Evolutionary conservation across 2,888 invertebrate species (phyloP), one percentile per base, ranked within the genome.

Genomic region (Dolichopus griseipennis): DNA sequence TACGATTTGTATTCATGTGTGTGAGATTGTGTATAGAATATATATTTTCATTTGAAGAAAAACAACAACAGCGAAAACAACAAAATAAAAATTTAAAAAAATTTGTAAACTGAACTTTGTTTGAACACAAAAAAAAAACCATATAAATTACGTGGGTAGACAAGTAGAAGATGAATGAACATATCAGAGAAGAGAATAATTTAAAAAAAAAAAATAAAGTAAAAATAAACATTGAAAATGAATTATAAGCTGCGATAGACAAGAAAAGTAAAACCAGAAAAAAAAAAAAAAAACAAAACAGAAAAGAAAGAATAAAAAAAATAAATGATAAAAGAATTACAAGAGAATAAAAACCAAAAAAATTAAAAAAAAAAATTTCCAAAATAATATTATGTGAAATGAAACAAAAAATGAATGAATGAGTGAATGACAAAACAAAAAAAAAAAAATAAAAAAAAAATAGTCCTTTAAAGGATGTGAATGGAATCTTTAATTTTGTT

Each of bases 141-240:
- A 52, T 18, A 52, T 52, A 52, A 52, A 52, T 52, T 52, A 52
- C 52, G 52, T 52, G 52, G 52, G 52, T 52, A 52, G 52, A 52
- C 52, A 52, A 52, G 52, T 52, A 52, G 52, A 52, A 52, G 52
- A 52, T 52, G 52, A 52, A 52, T 52, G 52, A 52, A 52, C 52
- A 52, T n/a, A 52, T 52, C 52, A 52, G 52, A 52, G 18, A 2
- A 52, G 52, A 52, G 12, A 43, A 43, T 43, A 43, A 43, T n/a
- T n/a, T n/a, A n/a, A 27, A 4, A 27, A 27, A 27, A 5, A 2
- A 27, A 27, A 27, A 27, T 4, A 4, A 27, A 27, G 5, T 2
- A 27, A 27, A 27, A 27, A 27, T 4, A 27, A 27, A 27, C 2
- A 27, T 27, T 2, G 52, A 52, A 52, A 52, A 52, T 52, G 52